Conservation (phyloP, 2,888 invertebrate species). For the Tipula confusa region DNA sequence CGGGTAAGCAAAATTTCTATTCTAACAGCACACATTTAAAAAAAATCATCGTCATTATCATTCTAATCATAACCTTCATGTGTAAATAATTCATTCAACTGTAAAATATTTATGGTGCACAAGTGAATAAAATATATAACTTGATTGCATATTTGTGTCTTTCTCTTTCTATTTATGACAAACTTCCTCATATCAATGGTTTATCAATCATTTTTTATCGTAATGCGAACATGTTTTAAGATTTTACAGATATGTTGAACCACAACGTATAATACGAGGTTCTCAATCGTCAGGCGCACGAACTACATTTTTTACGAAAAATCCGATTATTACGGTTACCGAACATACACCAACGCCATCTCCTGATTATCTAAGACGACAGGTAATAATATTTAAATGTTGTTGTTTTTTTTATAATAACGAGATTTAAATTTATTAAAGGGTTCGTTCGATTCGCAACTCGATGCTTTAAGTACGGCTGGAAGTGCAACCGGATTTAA, state of each 20-base stretch:
- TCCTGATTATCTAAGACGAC: slow-evolving; percentile 78
- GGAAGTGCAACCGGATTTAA: slow-evolving; percentile 46
- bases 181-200: background rate
- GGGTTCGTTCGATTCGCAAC: slow-evolving; percentile 81
- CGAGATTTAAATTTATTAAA: slow-evolving; percentile 43
- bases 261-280: slow-evolving; percentile 44
- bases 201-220: background rate
- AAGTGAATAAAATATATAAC: background rate
- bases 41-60: background rate
- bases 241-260: slow-evolving; percentile 51
- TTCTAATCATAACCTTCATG: background rate
- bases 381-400: slow-evolving; percentile 56
- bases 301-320: slow-evolving; percentile 62
- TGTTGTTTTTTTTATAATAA: background rate
- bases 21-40: slow-evolving; percentile 27
- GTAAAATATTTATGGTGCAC: background rate
- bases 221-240: slow-evolving; percentile 37
- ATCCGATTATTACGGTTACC: slow-evolving; percentile 95
- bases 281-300: slow-evolving; percentile 46
- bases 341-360: slow-evolving; percentile 92
- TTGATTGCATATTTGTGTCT: background rate
- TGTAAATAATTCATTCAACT: background rate
- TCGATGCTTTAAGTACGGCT: slow-evolving; percentile 56
- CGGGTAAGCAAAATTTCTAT: slow-evolving; percentile 47
- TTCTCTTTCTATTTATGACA: background rate